Percentiles rank a stretch among this genome's conserved stretches.
Conservation (phyloP, 2,888 invertebrate species). For the Macrostomum cliftonense region DNA sequence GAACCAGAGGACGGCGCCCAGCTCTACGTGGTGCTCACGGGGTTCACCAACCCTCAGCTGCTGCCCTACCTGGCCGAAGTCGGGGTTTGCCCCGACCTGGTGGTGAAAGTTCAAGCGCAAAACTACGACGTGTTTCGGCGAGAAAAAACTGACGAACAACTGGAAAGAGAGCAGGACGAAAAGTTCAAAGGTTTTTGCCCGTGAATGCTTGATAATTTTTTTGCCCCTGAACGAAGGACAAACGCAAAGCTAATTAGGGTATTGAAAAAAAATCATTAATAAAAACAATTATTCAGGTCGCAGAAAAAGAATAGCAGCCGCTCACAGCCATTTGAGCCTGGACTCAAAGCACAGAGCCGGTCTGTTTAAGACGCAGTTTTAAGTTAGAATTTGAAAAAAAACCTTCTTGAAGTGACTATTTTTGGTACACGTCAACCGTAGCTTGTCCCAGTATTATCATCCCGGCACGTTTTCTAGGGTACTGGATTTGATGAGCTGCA, state of each 20-base stretch:
- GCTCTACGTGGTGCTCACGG: constrained; percentile 30
- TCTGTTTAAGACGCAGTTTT: not conserved
- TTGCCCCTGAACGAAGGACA: too few species aligned
- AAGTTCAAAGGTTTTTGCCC: not conserved
- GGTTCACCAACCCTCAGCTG: constrained; percentile 27
- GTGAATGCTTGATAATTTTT: too few species aligned
- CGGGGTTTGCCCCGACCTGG: constrained; percentile 21
- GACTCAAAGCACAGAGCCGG: not conserved
- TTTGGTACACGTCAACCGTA: too few species aligned
- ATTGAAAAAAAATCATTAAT: too few species aligned
- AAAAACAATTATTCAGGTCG: too few species aligned
- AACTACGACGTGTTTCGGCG: constrained; percentile 6
- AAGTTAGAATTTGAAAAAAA: not conserved
- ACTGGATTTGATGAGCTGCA: too few species aligned
- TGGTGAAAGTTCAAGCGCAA: constrained; percentile 16
- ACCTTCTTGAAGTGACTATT: too few species aligned
- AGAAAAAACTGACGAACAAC: constrained; percentile 2
- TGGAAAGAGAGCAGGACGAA: constrained; percentile 3
- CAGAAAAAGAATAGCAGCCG: too few species aligned
- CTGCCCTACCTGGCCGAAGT: constrained; percentile 24
- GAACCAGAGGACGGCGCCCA: constrained; percentile 36
- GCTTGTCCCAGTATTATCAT: too few species aligned
- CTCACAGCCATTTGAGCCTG: not conserved
- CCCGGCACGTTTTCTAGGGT: too few species aligned
- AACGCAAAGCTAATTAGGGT: constrained; percentile 10